Evolutionary conservation across 2,797 vertebrate genomes (phyloP).

Genomic region (Melanogrammus aeglefinus): DNA sequence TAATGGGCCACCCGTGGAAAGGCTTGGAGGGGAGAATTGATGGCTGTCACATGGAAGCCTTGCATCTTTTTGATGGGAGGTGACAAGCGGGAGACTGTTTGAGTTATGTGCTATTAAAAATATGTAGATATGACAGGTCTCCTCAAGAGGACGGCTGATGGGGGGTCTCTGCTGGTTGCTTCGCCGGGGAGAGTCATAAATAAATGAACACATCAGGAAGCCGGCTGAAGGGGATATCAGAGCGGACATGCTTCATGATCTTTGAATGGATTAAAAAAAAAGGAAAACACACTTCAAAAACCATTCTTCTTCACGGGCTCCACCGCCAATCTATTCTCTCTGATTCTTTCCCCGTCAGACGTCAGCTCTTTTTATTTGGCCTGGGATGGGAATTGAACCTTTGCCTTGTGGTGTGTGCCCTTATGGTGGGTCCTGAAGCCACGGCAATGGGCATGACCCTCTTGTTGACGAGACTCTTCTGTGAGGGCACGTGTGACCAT

Average conservation of each 20-base stretch:
- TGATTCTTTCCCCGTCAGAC: conserved; percentile 42
- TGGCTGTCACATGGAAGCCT: conserved; percentile 52
- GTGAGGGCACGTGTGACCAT: conserved; percentile 45
- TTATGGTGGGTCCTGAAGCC: conserved; percentile 51
- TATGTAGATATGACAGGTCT: conserved; percentile 75
- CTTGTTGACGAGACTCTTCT: conserved; percentile 62
- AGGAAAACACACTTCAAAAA: conserved; percentile 26
- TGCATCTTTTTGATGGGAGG: conserved; percentile 60
- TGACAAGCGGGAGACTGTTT: conserved; percentile 61
- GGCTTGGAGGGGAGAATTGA: conserved; percentile 58
- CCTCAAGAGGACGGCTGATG: conserved; percentile 63
- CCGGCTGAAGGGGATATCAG: conserved; percentile 61
- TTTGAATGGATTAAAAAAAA: conserved; percentile 38
- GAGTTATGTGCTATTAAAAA: conserved; percentile 75
- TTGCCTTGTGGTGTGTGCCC: neutral
- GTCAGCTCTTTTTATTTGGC: conserved; percentile 32
- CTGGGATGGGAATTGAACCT: conserved; percentile 46
- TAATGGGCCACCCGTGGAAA: conserved; percentile 41
- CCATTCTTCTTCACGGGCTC: conserved; percentile 34
- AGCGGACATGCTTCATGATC: conserved; percentile 60
- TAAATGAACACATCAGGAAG: conserved; percentile 70
- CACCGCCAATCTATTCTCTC: conserved; percentile 23
- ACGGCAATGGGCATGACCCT: conserved; percentile 52
- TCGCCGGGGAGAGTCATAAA: conserved; percentile 64
- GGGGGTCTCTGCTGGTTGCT: conserved; percentile 63